Evolutionary conservation across 2,888 invertebrate species (phyloP).

Genomic region (Dorcus parallelipipedus): DNA sequence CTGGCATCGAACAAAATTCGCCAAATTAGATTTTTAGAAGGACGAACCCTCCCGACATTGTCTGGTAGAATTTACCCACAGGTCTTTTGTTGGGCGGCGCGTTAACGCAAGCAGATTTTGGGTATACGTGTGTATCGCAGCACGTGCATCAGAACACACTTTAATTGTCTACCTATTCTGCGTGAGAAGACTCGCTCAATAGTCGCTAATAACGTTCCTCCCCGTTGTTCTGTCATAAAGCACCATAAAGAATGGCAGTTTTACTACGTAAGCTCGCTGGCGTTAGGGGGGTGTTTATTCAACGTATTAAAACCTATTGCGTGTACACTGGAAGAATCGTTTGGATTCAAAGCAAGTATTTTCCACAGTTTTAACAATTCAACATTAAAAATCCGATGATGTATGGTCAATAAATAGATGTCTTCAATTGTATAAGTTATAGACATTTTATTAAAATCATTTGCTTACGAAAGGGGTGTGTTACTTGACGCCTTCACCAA

Average conservation of each 20-base stretch:
- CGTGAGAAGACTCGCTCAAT: slow-evolving; percentile 22
- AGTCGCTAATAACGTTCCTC: slow-evolving; percentile 18
- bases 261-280: slow-evolving; percentile 14
- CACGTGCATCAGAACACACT: slow-evolving; percentile 35
- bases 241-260: slow-evolving; percentile 17
- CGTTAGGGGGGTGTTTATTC: slow-evolving; percentile 2
- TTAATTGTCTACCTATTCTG: slow-evolving; percentile 38
- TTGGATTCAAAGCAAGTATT: too few relatives aligned
- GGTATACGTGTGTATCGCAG: slow-evolving; percentile 27
- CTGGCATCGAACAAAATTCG: too few relatives aligned
- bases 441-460: too few relatives aligned
- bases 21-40: too few relatives aligned
- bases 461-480: too few relatives aligned
- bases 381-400: too few relatives aligned
- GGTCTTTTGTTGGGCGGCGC: neutral
- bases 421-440: too few relatives aligned
- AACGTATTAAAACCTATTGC: neutral
- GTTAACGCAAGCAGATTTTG: neutral
- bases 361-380: too few relatives aligned
- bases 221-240: slow-evolving; percentile 12
- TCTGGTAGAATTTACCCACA: too few relatives aligned
- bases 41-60: too few relatives aligned
- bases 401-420: too few relatives aligned
- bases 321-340: neutral
- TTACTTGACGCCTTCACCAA: too few relatives aligned